Evolutionary conservation across 2,113 vertebrate genomes (phyloP).

Genomic region (Danio rerio): GRCz12tu NC_133180.1:25169501-25170000

Average conservation of each 20-base stretch:
- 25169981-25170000: slow-evolving; percentile 84
- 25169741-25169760: slow-evolving; percentile 97
- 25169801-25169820: slow-evolving; percentile 94
- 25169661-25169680: slow-evolving; percentile 48
- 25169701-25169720: slow-evolving; percentile 38
- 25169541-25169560: slow-evolving; percentile 40
- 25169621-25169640: slow-evolving; percentile 51
- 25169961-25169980: slow-evolving; percentile 63
- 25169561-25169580: slow-evolving; percentile 46
- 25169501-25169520: slow-evolving; percentile 49
- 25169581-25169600: slow-evolving; percentile 56
- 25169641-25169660: slow-evolving; percentile 45
- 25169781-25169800: slow-evolving; percentile 95
- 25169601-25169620: slow-evolving; percentile 56
- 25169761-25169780: slow-evolving; percentile 93
- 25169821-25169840: slow-evolving; percentile 94
- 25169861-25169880: slow-evolving; percentile 88
- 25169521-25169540: slow-evolving; percentile 30
- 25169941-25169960: neutral
- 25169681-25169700: slow-evolving; percentile 37
- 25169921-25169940: neutral
- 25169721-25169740: slow-evolving; percentile 79
- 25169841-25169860: slow-evolving; percentile 96
- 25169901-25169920: neutral
- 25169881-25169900: slow-evolving; percentile 82